Conservation (phyloP, 2,113 vertebrate species). For the Phyllostomus discolor region DNA sequence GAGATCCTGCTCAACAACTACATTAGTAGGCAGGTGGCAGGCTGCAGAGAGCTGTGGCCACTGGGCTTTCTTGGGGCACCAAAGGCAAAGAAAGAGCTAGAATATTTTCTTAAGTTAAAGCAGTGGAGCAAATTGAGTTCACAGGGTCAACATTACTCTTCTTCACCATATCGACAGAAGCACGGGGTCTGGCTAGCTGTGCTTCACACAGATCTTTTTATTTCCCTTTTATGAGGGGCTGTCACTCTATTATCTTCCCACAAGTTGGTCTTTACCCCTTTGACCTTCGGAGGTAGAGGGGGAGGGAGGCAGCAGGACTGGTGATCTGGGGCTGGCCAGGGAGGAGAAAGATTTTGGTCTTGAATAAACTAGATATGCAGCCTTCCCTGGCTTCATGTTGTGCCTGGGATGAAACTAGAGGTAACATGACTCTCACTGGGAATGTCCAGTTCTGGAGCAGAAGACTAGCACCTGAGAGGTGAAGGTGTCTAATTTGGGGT, state of each 20-base stretch:
- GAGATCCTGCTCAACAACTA: slow-evolving; percentile 18
- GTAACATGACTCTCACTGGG: background rate
- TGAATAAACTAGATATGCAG: background rate
- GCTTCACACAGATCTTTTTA: slow-evolving; percentile 40
- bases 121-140: slow-evolving; percentile 82
- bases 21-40: slow-evolving; percentile 55
- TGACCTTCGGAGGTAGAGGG: slow-evolving; percentile 75
- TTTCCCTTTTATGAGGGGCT: slow-evolving; percentile 80
- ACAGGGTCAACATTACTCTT: slow-evolving; percentile 73
- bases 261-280: slow-evolving; percentile 80
- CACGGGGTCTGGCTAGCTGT: slow-evolving; percentile 57
- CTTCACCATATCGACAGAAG: slow-evolving; percentile 69
- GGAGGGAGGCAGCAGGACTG: background rate
- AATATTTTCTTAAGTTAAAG: slow-evolving; percentile 73
- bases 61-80: slow-evolving; percentile 16
- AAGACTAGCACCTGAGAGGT: background rate
- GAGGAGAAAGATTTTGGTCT: background rate
- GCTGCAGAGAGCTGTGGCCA: background rate
- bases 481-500: background rate
- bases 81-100: slow-evolving; percentile 39
- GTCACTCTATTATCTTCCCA: slow-evolving; percentile 79
- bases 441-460: background rate
- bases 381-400: background rate
- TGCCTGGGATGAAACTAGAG: background rate
- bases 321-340: background rate